These are phyloP conservation scores for Prolemur simus DNA, from an alignment of 2,113 vertebrate genomes.

Conservation along the genomic window DNA sequence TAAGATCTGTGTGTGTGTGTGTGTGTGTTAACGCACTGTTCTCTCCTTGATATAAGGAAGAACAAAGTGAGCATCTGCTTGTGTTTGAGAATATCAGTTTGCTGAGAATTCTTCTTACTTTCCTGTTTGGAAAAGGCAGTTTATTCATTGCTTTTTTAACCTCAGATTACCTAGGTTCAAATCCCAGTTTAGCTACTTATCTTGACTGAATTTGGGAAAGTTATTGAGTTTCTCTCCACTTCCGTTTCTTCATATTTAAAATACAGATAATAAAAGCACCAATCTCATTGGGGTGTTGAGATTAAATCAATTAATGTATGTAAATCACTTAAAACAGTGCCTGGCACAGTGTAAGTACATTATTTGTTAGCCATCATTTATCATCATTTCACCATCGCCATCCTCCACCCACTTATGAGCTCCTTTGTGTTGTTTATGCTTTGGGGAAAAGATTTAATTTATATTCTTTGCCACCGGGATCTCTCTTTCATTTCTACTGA, in stretches of 20 bases:
- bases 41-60: neutral
- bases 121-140: neutral
- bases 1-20: too few species aligned
- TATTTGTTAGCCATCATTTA: neutral
- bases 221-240: neutral
- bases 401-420: neutral
- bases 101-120: neutral
- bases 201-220: neutral
- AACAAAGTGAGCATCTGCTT: neutral
- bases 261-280: neutral
- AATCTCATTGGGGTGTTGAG: neutral
- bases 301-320: neutral
- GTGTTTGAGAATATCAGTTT: neutral
- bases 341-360: neutral
- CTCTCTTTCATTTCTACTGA: conserved; percentile 76
- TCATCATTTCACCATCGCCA: neutral
- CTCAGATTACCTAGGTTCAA: neutral
- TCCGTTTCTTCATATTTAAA: neutral
- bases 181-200: neutral
- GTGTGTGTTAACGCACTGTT: neutral
- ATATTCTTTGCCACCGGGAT: conserved; percentile 70
- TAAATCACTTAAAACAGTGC: neutral
- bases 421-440: neutral
- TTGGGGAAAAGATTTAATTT: neutral
- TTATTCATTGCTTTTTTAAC: neutral